Conservation (phyloP, 2,888 invertebrate genomes). For the Drosophila pseudotalamancana region DNA sequence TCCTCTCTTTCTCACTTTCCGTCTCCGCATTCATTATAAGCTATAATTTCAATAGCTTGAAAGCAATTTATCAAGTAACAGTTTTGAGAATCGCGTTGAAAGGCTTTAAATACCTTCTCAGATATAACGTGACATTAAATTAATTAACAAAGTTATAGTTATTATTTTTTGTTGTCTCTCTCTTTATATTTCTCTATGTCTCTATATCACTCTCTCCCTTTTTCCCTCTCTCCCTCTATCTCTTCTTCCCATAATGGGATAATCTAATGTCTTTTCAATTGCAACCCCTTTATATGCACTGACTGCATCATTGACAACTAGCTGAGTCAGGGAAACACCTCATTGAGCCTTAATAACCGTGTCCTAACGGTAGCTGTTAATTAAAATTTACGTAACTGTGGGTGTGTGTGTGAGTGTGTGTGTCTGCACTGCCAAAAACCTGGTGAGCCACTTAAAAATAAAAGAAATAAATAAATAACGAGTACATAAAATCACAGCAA, state of each 20-base stretch:
- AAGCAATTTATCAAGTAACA: too few relatives aligned
- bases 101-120: too few relatives aligned
- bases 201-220: background rate
- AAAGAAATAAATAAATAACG: too few relatives aligned
- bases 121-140: too few relatives aligned
- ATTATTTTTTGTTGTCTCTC: too few relatives aligned
- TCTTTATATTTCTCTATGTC: background rate
- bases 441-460: conserved; percentile 61
- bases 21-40: too few relatives aligned
- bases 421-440: conserved; percentile 52
- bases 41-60: too few relatives aligned
- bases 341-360: conserved; percentile 71
- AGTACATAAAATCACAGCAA: too few relatives aligned
- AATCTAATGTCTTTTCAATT: background rate
- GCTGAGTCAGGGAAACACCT: conserved; percentile 70
- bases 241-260: background rate
- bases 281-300: conserved; percentile 28
- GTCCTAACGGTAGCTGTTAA: conserved; percentile 37
- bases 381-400: background rate
- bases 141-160: too few relatives aligned
- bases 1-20: too few relatives aligned
- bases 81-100: too few relatives aligned
- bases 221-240: background rate
- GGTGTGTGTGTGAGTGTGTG: background rate
- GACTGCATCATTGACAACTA: conserved; percentile 45